phyloP scores from a whole-genome alignment of 2,797 vertebrate species.

The Petrocephalus schoutedeni region DNA sequence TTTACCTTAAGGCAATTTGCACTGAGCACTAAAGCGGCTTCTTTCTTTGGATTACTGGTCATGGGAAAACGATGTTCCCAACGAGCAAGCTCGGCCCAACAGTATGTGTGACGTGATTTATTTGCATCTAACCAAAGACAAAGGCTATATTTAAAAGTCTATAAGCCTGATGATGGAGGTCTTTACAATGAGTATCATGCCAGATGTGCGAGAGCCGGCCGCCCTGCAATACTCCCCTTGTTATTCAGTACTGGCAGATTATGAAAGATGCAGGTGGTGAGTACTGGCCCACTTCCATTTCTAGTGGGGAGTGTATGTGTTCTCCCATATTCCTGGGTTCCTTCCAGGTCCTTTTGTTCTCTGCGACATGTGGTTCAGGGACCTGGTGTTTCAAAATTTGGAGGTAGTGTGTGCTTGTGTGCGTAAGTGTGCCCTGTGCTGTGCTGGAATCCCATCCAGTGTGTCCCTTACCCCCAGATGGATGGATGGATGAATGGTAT shows the following conservation, averaged over 20 bases:
- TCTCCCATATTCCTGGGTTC: neutral
- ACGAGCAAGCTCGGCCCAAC: too few species aligned
- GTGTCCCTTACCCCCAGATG: neutral
- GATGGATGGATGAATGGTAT: neutral
- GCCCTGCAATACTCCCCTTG: neutral
- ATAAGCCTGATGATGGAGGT: too few species aligned
- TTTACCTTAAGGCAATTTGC: too few species aligned
- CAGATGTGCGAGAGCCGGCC: neutral
- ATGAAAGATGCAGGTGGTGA: neutral
- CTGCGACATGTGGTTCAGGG: neutral
- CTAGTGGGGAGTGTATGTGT: neutral
- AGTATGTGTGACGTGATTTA: too few species aligned
- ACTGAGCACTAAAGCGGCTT: too few species aligned
- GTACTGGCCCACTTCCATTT: neutral
- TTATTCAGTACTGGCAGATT: neutral
- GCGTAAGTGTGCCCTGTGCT: neutral
- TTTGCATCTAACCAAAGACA: too few species aligned
- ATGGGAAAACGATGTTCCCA: too few species aligned
- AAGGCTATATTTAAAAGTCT: too few species aligned
- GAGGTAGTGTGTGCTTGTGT: neutral
- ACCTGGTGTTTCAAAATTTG: neutral
- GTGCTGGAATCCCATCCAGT: neutral
- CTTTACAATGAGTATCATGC: neutral
- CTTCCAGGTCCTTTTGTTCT: neutral
- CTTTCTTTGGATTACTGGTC: too few species aligned